Base-by-base conservation (phyloP, 1,140 invertebrate genomes). In the Brachionus calyciflorus region DNA sequence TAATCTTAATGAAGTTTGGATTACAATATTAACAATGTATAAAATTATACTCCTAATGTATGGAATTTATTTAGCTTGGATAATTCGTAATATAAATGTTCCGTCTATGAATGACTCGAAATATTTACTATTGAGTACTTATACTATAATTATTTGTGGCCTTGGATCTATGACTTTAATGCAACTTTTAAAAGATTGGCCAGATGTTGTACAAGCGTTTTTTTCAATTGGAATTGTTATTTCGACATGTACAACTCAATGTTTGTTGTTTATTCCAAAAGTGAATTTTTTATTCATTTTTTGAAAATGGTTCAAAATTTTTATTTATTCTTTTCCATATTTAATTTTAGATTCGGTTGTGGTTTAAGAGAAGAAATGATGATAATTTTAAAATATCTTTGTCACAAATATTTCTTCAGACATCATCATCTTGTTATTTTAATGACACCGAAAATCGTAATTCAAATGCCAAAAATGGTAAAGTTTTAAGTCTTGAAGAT, bases 221-320 rank as follows among this genome's bases (percentile, higher is more conserved):
- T 53, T 79, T 37, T 78, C 79, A 33, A 37, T 80, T 21, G 65
- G 77, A 1, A 78, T 81, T 12, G 80, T 79, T 44, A 26, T 81
- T 19, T 91, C 91, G 2, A 92, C 92, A 0, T 92, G 91, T 2
- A 89, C 90, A 1, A 92, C 91, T 0, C 84, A 93, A 6, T 91
- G 90, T 80, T 85, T 93, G 69, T 86, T 93, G 21, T 94, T 94
- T 81, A 83, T 94, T 68, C 92, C 92, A 9, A 94, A 94, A 84
- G 86, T 87, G 80, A 79, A 78, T 60, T 46, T 40, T 55, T 60
- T 5, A 37, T 5, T 37, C 3, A 37, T 37, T 37, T 5, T 37
- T 37, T 3, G 33, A 37, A 37, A 37, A 37, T 37, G 33, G 9
- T 37, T 37, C 33, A 37, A 9, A 37, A 37, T 37, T 37, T 37